Percentiles rank a stretch among this genome's conserved stretches.
phyloP scores from a whole-genome alignment of 2,113 vertebrate genomes.

The Strix uralensis region DNA sequence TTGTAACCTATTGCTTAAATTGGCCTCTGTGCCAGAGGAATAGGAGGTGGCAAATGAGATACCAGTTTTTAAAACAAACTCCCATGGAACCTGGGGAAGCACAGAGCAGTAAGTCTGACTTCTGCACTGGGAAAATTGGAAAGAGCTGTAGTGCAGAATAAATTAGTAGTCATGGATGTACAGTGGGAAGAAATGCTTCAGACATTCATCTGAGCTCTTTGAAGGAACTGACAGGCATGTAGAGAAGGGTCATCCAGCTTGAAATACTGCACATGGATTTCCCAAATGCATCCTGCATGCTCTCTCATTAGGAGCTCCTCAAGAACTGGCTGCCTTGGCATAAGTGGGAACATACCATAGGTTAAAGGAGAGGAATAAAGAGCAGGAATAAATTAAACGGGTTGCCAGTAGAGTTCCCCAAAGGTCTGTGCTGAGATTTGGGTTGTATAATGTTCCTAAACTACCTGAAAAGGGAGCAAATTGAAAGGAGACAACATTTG shows the following conservation, averaged over 20 bases:
- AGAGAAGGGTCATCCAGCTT: not conserved
- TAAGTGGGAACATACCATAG: not conserved
- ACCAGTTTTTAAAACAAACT: not conserved
- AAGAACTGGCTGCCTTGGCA: not conserved
- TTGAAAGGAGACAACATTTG: not conserved
- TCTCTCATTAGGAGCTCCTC: not conserved
- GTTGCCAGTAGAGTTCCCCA: not conserved
- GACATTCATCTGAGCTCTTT: not conserved
- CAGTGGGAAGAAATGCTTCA: not conserved
- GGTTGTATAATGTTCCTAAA: not conserved
- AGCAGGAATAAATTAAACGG: not conserved
- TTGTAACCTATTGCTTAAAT: not conserved
- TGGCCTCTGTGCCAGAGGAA: not conserved
- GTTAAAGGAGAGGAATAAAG: not conserved
- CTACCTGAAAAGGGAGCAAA: not conserved
- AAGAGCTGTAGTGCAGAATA: not conserved
- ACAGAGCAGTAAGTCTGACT: not conserved
- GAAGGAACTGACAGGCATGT: not conserved
- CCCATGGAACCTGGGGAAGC: not conserved
- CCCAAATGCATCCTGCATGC: not conserved
- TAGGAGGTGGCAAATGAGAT: not conserved
- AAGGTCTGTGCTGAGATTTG: not conserved
- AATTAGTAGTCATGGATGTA: not conserved
- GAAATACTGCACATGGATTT: not conserved
- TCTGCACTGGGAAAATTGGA: not conserved